Conservation (phyloP, 2,797 vertebrate species). For the Nannoperca australis region DNA sequence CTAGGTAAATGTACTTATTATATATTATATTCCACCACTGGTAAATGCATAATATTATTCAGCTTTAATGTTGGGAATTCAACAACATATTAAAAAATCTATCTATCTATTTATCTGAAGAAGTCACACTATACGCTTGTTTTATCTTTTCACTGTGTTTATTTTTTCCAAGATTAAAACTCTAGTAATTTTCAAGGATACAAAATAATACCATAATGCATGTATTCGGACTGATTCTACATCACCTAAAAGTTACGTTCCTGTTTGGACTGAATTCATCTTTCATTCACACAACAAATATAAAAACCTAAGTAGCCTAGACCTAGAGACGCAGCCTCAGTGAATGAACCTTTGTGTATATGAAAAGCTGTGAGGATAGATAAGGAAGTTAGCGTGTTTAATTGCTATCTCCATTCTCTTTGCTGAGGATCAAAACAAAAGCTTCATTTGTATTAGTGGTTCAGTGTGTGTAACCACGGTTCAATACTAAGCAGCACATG, state of each 20-base stretch:
- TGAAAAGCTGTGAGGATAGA: not conserved
- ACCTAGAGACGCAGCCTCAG: not conserved
- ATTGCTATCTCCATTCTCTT: slow-evolving; percentile 10
- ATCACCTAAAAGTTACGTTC: slow-evolving; percentile 14
- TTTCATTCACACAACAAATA: slow-evolving; percentile 18
- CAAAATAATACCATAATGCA: slow-evolving; percentile 64
- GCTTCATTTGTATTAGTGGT: not conserved
- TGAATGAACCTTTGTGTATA: not conserved
- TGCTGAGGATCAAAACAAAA: slow-evolving; percentile 13
- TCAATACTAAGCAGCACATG: slow-evolving; percentile 26
- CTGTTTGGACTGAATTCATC: slow-evolving; percentile 5
- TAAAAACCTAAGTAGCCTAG: slow-evolving; percentile 11
- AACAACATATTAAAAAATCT: not conserved
- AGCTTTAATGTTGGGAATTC: not conserved
- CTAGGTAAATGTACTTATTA: not conserved
- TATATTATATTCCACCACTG: not conserved
- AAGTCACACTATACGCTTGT: slow-evolving; percentile 28
- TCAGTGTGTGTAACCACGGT: slow-evolving; percentile 23
- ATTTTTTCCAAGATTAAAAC: slow-evolving; percentile 74
- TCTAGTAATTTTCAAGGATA: slow-evolving; percentile 66
- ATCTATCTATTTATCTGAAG: slow-evolving; percentile 1
- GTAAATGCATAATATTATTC: not conserved
- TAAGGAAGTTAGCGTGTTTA: not conserved
- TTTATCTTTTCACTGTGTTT: slow-evolving; percentile 53
- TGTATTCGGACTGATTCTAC: slow-evolving; percentile 21